phyloP scores from a whole-genome alignment of 2,113 vertebrate genomes.

The Camelus bactrianus region DNA sequence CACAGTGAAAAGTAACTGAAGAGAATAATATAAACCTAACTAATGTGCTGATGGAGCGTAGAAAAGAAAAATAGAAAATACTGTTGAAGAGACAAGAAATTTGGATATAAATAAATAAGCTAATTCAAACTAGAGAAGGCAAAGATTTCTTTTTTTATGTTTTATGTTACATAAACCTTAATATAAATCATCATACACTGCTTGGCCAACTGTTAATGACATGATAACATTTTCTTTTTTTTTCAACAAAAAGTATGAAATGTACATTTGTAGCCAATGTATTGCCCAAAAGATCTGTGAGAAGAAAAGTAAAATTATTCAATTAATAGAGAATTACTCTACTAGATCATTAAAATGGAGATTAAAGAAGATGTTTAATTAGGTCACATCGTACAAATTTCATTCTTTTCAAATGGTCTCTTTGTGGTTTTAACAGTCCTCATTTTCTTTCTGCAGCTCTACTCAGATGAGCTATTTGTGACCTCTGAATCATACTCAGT shows the following conservation, averaged over 20 bases:
- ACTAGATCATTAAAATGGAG: slow-evolving; percentile 5
- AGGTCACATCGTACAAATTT: neutral
- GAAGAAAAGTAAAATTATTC: neutral
- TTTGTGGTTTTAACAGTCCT: neutral
- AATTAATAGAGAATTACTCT: neutral
- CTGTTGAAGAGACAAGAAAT: neutral
- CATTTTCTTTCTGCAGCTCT: neutral
- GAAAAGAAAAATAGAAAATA: slow-evolving; percentile 33
- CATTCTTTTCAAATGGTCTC: neutral
- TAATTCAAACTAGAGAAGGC: neutral
- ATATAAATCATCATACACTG: neutral
- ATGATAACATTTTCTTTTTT: neutral
- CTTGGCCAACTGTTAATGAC: neutral
- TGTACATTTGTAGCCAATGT: neutral
- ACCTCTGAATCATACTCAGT: neutral
- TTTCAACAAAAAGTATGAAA: neutral
- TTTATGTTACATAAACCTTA: neutral
- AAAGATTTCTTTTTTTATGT: neutral
- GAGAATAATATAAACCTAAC: slow-evolving; percentile 53
- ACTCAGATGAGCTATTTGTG: neutral
- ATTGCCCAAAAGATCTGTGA: neutral
- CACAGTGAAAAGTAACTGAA: slow-evolving; percentile 63
- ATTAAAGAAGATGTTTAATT: neutral
- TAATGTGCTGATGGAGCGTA: slow-evolving; percentile 44
- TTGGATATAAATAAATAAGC: neutral